Evolutionary conservation across 2,797 vertebrate species (phyloP).

Genomic region (Amazona finschi): DNA sequence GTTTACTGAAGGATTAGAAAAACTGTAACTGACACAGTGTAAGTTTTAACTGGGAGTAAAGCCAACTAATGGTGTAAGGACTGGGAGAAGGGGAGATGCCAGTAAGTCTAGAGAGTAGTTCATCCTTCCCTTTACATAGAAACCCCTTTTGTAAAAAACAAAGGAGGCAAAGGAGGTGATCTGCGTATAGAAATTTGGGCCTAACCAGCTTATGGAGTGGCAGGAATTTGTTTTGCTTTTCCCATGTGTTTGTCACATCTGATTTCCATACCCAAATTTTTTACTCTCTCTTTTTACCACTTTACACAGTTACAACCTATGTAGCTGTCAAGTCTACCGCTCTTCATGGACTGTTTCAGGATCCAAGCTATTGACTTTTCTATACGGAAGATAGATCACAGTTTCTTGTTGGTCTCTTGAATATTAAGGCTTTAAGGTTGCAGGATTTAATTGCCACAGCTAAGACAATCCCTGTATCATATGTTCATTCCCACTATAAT

Average conservation of each 20-base stretch:
- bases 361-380: not conserved
- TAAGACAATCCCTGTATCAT: not conserved
- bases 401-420: not conserved
- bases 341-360: not conserved
- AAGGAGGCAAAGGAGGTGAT: not conserved
- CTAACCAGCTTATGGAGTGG: not conserved
- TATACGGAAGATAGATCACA: not conserved
- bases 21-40: not conserved
- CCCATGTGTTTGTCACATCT: not conserved
- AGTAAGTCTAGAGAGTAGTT: not conserved
- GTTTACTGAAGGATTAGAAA: conserved; percentile 22
- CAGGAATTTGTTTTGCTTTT: not conserved
- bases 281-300: not conserved
- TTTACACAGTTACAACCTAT: not conserved
- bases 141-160: not conserved
- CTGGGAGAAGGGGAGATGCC: not conserved
- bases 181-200: not conserved
- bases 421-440: not conserved
- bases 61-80: not conserved
- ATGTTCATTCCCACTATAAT: not conserved
- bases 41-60: not conserved
- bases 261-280: not conserved
- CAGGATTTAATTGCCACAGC: not conserved
- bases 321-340: not conserved
- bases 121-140: not conserved